Conservation (phyloP, 2,113 vertebrate genomes). For the Equus przewalskii region DNA sequence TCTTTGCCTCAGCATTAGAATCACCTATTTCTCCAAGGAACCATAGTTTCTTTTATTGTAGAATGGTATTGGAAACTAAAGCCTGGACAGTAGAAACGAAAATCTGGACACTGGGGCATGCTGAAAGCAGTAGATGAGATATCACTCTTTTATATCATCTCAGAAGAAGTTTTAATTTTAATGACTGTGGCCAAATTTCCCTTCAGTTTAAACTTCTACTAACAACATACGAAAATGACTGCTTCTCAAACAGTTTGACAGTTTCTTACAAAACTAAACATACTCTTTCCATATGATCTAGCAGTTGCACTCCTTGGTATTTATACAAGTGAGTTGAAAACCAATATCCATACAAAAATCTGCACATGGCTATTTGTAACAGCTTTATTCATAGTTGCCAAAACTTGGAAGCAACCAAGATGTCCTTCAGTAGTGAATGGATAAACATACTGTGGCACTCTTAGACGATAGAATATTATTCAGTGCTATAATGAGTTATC, state of each 20-base stretch:
- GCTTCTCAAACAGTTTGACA: neutral
- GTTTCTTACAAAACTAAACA: neutral
- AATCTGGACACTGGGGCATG: neutral
- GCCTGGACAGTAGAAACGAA: neutral
- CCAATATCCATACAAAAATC: neutral
- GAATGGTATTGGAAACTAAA: neutral
- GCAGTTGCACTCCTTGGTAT: neutral
- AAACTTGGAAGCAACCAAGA: neutral
- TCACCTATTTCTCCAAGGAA: neutral
- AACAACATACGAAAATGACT: neutral
- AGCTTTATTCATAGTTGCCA: neutral
- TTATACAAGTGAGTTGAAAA: neutral
- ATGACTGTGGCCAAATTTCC: neutral
- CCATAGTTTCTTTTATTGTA: neutral
- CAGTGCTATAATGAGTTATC: neutral
- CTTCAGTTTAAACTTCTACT: neutral
- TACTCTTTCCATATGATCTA: neutral
- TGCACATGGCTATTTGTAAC: neutral
- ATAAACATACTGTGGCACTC: neutral
- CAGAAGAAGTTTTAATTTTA: neutral
- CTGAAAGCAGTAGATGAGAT: neutral
- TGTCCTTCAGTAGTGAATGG: neutral
- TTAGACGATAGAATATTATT: neutral
- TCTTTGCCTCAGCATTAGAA: no score
- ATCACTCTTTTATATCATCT: neutral